Base-by-base conservation (phyloP, 2,888 invertebrate genomes). In the Microchrysa polita region DNA sequence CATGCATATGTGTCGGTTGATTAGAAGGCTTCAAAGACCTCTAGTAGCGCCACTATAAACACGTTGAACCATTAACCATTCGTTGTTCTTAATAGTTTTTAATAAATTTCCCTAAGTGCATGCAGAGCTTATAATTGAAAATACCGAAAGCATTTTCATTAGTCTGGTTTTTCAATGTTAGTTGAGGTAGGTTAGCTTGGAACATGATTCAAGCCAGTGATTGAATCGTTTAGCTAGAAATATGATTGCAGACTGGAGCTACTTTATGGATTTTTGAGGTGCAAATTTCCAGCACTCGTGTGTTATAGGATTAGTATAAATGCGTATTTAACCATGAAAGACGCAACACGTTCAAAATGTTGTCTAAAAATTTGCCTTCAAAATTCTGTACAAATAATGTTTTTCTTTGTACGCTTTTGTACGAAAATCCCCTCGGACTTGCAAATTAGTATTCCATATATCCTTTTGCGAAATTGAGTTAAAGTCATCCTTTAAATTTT, bases 31-130 rank as follows among this genome's bases (percentile, higher is more conserved):
- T 34, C 23, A 61, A 40, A 18, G 42, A 34, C 27, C 16, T 40
- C 16, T 16, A n/a, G 40, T 61, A 61, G 61, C 61, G 40, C 61
- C 61, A 34, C 27, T n/a, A 61, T 34, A 42, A 61, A 40, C 61
- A 61, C 14, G 61, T 16, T 42, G 16, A 16, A 40, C 34, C 40
- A 40, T 61, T 61, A 16, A 40, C 34, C 40, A 40, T 61, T 61
- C 61, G 34, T 61, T 61, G n/a, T 40, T 7, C 40, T 61, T 61
- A 61, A 61, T 61, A 18, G 61, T 14, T 34, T 61, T 61, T 42
- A 61, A 61, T 61, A 61, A 61, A 5, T 61, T 61, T 34, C n/a
- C 16, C n/a, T 34, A 61, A 61, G 42, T 40, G 42, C 42, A 61
- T 34, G n/a, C 16, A 40, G 16, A 1, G 34, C 34, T 59, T 22